Percentiles rank a stretch among this genome's conserved stretches.
These are phyloP conservation scores for Chelmon rostratus DNA, from an alignment of 2,797 vertebrate genomes.

Conservation along the genomic window DNA sequence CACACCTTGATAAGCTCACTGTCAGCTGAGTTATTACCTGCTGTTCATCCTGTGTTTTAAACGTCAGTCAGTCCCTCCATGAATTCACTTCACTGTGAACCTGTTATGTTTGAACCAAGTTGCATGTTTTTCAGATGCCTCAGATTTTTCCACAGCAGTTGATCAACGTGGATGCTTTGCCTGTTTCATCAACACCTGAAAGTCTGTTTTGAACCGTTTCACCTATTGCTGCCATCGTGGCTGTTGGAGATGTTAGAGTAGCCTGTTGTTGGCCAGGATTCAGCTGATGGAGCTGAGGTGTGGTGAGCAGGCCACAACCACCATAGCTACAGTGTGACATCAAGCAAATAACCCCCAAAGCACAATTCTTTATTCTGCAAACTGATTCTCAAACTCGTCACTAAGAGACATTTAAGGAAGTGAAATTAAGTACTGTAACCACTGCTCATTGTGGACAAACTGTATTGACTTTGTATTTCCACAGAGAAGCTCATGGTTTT, in stretches of 20 bases:
- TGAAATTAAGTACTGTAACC: constrained; percentile 20
- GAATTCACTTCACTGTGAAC: not conserved
- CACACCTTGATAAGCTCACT: not conserved
- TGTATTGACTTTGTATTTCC: not conserved
- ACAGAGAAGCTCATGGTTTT: not conserved
- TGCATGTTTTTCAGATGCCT: not conserved
- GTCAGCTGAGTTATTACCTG: not conserved
- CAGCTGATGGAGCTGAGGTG: not conserved
- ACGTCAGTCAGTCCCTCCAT: too few relatives aligned
- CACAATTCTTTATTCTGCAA: not conserved
- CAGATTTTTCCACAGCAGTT: not conserved
- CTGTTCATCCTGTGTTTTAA: not conserved
- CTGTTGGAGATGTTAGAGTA: too few relatives aligned
- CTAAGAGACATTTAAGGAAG: constrained; percentile 31
- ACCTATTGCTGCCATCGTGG: too few relatives aligned
- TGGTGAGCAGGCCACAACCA: not conserved
- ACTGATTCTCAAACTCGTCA: not conserved
- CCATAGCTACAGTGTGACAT: not conserved
- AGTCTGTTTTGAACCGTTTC: not conserved
- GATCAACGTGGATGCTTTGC: not conserved
- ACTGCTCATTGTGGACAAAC: not conserved
- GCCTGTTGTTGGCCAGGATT: not conserved
- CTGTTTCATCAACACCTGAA: not conserved
- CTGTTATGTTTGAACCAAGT: too few relatives aligned
- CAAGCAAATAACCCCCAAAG: not conserved